Base-by-base conservation (phyloP, 64 coral and sea anemone genomes). In the Pachyseris speciosa region DNA sequence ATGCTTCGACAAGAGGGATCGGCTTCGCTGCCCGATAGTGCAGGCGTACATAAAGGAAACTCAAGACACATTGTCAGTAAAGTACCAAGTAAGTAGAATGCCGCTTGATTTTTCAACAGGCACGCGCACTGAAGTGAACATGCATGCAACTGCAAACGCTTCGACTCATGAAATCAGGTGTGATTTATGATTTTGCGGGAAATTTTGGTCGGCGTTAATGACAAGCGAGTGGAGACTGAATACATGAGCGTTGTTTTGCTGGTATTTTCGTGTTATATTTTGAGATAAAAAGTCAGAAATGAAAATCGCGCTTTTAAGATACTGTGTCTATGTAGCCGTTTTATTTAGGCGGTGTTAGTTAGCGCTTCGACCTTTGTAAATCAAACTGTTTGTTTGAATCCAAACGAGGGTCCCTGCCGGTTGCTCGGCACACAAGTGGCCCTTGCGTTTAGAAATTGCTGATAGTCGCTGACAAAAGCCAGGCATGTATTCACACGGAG, bases 1-100 rank as follows among this genome's bases (percentile, higher is more conserved):
- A 81, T 81, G 77, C 77, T 81, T 81, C 77, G 49, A 61, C 52
- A 81, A 81, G 52, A 81, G 77, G 77, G 24, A 61, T 61, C 77
- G 2, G 55, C 73, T 50, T 50, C 49, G 77, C 77, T 81, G 77
- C 77, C 52, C 77, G 40, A 26, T 61, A 63, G 77, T 61, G 77
- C 77, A 39, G 33, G 50, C 52, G 51, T 81, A 38, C 77, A 40
- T 81, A 53, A 81, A 81, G 77, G 51, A 38, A 61, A 81, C 53
- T 20, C 26, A 81, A 60, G 77, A 36, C 20, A 24, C 26, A 60
- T n/a, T n/a, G n/a, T n/a, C n/a, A n/a, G n/a, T n/a, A n/a, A n/a
- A n/a, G n/a, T 61, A 81, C 15, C 75, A 57, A 81, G 77, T 81
- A 81, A 81, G 77, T 81, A 0, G 32, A 24, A 1, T 1, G 9